Base-by-base conservation (phyloP, 1,140 invertebrate species). In the Bombus vancouverensis region DNA sequence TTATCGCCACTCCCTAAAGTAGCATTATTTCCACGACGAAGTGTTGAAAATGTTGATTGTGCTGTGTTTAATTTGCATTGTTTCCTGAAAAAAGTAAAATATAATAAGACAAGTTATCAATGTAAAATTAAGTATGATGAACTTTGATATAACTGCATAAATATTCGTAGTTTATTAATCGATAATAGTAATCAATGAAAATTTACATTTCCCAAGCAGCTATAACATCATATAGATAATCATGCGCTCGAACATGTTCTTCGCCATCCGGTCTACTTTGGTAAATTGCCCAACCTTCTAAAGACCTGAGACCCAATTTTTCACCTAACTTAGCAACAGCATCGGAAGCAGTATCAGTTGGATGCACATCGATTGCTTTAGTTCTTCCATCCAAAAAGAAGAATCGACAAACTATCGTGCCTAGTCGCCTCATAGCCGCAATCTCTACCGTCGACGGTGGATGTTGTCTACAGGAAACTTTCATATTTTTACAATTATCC, bases 271-370 rank as follows among this genome's bases (percentile, higher is more conserved):
- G 97, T 39, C 96, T 95, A 95, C 96, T 98, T 93, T 98, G 97
- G 96, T 98, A 99, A 81, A 99, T 97, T 1, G 98, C 98, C 98
- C 98, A 99, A 53, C 99, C 99, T 87, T 99, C 98, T 3, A 98
- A 95, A 71, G 97, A 97, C 83, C 96, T 95, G 13, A 99, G 96
- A 53, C 97, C 98, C 70, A 99, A 96, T 93, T 99, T 98, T 92
- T 98, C 98, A 0, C 98, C 98, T 28, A 99, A 95, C 91, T 98
- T 98, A 9, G 97, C 96, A 18, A 98, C 97, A 0, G 98, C 98
- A 92, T 99, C 98, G 9, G 97, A 97, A 0, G 98, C 98, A 8
- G 98, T 99, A 92, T 99, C 98, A 3, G 98, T 98, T 0, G 98
- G 98, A 96, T 99, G 98, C 25, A 99, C 97, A 93, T 99, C 98